These are phyloP conservation scores for Gymnogyps californianus DNA, from an alignment of 2,113 vertebrate genomes.

Conservation along the genomic window DNA sequence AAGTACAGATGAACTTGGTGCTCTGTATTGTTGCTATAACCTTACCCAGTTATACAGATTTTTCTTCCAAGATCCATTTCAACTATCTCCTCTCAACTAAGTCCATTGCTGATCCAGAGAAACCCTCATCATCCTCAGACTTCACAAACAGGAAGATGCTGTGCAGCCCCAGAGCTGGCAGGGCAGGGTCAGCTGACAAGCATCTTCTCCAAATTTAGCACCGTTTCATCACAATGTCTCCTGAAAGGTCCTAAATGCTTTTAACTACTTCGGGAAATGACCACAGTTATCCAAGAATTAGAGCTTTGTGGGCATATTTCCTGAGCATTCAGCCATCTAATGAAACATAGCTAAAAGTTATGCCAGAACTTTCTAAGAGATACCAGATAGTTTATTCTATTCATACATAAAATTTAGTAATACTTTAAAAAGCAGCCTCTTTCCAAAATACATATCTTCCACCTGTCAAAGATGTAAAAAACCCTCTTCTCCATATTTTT, in stretches of 20 bases:
- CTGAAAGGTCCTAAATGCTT: not conserved
- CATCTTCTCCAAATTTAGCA: not conserved
- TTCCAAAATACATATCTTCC: not conserved
- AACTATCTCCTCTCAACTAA: not conserved
- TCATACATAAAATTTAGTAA: not conserved
- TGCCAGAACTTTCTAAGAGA: not conserved
- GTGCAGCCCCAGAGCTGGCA: not conserved
- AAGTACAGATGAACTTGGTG: not conserved
- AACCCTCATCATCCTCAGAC: not conserved
- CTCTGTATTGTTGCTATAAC: not conserved
- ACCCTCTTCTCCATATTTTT: not conserved
- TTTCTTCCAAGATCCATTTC: not conserved
- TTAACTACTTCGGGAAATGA: not conserved
- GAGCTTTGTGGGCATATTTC: not conserved
- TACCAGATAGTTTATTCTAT: not conserved
- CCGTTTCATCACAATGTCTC: not conserved
- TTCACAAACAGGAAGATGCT: not conserved
- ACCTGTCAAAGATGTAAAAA: not conserved
- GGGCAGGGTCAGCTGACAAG: not conserved
- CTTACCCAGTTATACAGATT: not conserved
- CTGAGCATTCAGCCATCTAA: not conserved
- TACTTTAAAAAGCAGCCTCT: not conserved
- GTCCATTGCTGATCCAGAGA: not conserved
- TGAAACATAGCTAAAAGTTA: not conserved
- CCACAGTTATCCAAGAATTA: not conserved